These are phyloP conservation scores for Drosophila miranda DNA, from an alignment of 1,140 invertebrate species.

Conservation along the genomic window DNA sequence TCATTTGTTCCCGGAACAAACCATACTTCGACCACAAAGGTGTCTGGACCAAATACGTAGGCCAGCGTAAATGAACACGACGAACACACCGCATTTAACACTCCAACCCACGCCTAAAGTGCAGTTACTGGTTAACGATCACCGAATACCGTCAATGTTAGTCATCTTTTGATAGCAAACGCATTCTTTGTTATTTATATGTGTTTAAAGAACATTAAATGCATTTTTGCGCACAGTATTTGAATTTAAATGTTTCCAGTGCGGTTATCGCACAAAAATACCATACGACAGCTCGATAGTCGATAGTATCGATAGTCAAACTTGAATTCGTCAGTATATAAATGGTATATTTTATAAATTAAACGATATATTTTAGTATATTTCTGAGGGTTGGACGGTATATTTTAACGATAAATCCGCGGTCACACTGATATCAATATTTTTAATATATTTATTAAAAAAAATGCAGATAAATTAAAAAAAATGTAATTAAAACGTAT, in stretches of 20 bases:
- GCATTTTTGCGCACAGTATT: constrained; percentile 40
- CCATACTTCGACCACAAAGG: constrained; percentile 76
- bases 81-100: constrained; percentile 34
- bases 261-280: too few relatives aligned
- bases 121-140: constrained; percentile 57
- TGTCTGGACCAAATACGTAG: constrained; percentile 81
- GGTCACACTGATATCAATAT: not conserved
- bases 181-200: constrained; percentile 33
- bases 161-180: constrained; percentile 49
- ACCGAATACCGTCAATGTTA: constrained; percentile 44
- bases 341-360: too few relatives aligned
- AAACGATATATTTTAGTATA: too few relatives aligned
- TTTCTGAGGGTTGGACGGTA: too few relatives aligned
- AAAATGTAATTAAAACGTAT: constrained; percentile 11
- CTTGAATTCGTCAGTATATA: too few relatives aligned
- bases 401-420: too few relatives aligned
- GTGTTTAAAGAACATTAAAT: constrained; percentile 32
- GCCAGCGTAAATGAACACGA: constrained; percentile 69
- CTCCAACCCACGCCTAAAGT: constrained; percentile 52
- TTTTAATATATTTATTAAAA: constrained; percentile 13
- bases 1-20: constrained; percentile 78
- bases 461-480: constrained; percentile 33
- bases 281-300: too few relatives aligned
- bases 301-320: constrained; percentile 2
- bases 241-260: not conserved